Percentiles rank a stretch among this genome's conserved stretches.
Evolutionary conservation across 2,113 vertebrate genomes (phyloP).

Genomic region (Myrmecobius fasciatus): DNA sequence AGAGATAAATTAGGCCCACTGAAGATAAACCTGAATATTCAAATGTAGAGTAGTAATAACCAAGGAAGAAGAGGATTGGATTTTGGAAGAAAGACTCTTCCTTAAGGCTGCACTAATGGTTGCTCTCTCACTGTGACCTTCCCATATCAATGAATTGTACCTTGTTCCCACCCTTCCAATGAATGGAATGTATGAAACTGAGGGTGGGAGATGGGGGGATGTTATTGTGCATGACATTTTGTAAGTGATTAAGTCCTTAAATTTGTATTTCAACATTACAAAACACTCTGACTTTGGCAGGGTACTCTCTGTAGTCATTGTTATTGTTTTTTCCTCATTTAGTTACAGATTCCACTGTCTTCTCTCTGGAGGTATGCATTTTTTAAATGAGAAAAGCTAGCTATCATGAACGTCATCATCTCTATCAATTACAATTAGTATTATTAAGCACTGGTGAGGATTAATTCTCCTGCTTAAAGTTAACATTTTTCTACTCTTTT

Average conservation of each 20-base stretch:
- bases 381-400: neutral
- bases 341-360: neutral
- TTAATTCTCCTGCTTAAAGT: neutral
- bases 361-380: constrained; percentile 6
- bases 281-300: neutral
- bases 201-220: neutral
- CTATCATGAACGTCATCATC: neutral
- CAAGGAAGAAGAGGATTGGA: too few relatives aligned
- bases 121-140: neutral
- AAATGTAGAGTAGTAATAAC: too few relatives aligned
- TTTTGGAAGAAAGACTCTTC: neutral
- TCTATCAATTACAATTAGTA: neutral
- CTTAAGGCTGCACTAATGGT: neutral
- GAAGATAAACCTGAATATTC: too few relatives aligned
- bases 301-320: neutral
- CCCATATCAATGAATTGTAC: neutral
- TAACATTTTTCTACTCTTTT: constrained; percentile 2
- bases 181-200: neutral
- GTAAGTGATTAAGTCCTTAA: neutral
- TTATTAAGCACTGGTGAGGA: neutral
- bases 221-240: neutral
- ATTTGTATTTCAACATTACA: neutral
- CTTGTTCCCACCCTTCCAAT: neutral
- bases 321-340: constrained; percentile 1
- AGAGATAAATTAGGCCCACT: too few relatives aligned